Evolutionary conservation across 2,888 invertebrate genomes (phyloP), one percentile per base, ranked within the genome.

Genomic region (Lymantria monacha): DNA sequence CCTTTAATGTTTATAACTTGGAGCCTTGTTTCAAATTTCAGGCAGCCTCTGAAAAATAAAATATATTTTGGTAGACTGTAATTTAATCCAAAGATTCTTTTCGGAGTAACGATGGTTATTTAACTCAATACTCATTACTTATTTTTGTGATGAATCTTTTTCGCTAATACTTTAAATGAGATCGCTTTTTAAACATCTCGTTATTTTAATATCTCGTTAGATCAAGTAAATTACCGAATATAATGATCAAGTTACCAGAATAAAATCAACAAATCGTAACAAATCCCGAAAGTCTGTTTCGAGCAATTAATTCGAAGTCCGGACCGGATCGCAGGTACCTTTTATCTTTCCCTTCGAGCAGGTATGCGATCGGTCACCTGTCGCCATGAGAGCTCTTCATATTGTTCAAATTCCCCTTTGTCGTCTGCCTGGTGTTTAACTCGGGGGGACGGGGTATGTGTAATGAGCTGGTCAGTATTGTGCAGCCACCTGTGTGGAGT

Each of bases 351-450:
- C 73, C 69, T 70, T 70, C 56, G 72, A 72, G 81, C 89, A 89
- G 90, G 90, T 89, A 89, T 74, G 71, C 77, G 78, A 74, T 74
- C 60, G 72, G 74, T 78, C 88, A 88, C 86, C 87, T 88, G 88
- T 78, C 74, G 63, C 60, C 55, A 61, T 57, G 55, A 66, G 69
- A 73, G 69, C 74, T 76, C 79, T 70, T 75, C 63, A 61, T 57
- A 62, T 66, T 65, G 65, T 71, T 70, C 59, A 50, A 62, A 49
- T 67, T 74, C 83, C 83, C 85, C 85, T 82, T 74, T 54, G 66
- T 66, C 63, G 72, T 60, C 74, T 56, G 58, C 54, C 56, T 51
- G 54, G 49, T 51, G 37, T 63, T 60, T 30, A 44, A 43, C 53
- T 42, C 74, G 67, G 75, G 76, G 81, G 81, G 70, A 74, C 69